A percentile compares a stretch with the other conserved stretches of the same genome.
These are phyloP conservation scores for Bombylius major DNA, from an alignment of 2,888 invertebrate species.

Conservation along the genomic window DNA sequence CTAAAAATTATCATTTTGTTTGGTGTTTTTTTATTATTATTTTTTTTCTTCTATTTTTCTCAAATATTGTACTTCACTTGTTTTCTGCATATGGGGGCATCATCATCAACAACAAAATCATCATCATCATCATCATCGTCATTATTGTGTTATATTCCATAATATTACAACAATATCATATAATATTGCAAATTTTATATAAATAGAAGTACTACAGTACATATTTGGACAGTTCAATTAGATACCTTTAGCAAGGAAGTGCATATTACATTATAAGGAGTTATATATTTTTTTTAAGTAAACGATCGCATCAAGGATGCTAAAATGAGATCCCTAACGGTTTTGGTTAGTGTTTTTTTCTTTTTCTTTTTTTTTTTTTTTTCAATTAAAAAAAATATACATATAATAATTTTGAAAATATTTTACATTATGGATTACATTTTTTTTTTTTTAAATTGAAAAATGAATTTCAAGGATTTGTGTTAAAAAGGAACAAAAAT, in stretches of 20 bases:
- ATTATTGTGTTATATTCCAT: not conserved
- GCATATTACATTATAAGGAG: conserved; percentile 30
- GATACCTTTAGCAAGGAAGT: conserved; percentile 4
- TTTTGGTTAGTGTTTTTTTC: conserved; percentile 32
- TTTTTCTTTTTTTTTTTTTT: not conserved
- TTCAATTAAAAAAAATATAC: not conserved
- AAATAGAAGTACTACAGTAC: conserved; percentile 34
- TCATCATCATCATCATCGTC: not conserved
- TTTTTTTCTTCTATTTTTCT: too few species aligned
- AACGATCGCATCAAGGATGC: not conserved
- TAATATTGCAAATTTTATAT: conserved; percentile 17
- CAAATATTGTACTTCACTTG: not conserved
- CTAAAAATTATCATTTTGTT: too few species aligned
- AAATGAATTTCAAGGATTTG: too few species aligned
- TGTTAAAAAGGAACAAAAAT: too few species aligned
- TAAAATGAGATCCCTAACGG: conserved; percentile 35
- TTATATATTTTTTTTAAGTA: too few species aligned
- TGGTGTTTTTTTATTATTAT: too few species aligned
- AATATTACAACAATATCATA: not conserved
- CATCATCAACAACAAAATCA: not conserved
- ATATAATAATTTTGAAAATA: too few species aligned
- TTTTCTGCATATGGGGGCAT: not conserved
- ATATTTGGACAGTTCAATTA: conserved; percentile 30
- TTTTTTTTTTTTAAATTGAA: too few species aligned
- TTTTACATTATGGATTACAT: too few species aligned